These are phyloP conservation scores for Protobothrops mucrosquamatus DNA, from an alignment of 2,113 vertebrate genomes.

Conservation along the genomic window DNA sequence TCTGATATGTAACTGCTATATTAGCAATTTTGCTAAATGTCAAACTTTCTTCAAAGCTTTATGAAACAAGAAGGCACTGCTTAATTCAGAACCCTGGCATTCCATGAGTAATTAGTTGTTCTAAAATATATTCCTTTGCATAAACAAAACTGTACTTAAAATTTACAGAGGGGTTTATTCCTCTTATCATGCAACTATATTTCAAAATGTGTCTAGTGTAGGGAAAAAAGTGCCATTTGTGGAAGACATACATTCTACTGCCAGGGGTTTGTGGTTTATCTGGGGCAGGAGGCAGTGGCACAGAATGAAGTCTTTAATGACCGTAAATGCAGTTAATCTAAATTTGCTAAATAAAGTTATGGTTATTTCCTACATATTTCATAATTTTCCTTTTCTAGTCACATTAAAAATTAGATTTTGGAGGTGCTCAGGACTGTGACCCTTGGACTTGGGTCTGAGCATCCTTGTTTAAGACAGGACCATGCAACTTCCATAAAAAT, in stretches of 20 bases:
- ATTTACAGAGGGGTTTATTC: neutral
- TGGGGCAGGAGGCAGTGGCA: neutral
- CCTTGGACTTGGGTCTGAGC: neutral
- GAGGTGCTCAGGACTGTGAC: neutral
- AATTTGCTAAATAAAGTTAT: neutral
- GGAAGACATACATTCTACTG: neutral
- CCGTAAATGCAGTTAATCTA: neutral
- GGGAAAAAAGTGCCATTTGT: neutral
- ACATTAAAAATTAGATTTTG: neutral
- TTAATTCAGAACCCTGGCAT: neutral
- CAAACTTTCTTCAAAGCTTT: neutral
- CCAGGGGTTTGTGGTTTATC: neutral
- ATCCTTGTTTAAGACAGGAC: neutral
- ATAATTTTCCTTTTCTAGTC: neutral
- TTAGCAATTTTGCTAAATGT: neutral
- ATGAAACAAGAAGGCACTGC: neutral
- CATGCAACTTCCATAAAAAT: neutral
- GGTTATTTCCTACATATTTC: neutral
- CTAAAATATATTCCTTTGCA: neutral
- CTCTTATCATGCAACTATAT: neutral
- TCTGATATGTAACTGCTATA: neutral
- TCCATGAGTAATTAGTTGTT: neutral
- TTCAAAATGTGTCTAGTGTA: neutral
- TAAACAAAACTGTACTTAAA: neutral
- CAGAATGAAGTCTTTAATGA: neutral